phyloP scores from a whole-genome alignment of 2,113 vertebrate species.

The Oryzias melastigma region DNA sequence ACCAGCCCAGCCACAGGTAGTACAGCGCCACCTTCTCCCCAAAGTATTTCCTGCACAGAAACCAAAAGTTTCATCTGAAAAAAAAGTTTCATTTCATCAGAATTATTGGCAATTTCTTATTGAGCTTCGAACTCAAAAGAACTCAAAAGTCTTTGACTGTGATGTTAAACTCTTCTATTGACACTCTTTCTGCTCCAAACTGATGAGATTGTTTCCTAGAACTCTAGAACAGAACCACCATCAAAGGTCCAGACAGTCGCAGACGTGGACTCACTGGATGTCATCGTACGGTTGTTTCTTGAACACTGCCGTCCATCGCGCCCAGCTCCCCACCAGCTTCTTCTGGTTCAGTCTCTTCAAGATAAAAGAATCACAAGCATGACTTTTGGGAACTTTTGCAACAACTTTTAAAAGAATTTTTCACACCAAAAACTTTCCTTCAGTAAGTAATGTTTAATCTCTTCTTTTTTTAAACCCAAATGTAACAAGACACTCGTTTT shows the following conservation, averaged over 20 bases:
- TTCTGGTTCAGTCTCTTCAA: constrained; percentile 57
- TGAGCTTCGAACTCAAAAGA: too few species aligned
- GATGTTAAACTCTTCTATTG: too few species aligned
- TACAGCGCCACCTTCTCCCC: constrained; percentile 93
- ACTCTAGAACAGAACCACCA: background rate
- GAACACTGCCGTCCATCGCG: constrained; percentile 76
- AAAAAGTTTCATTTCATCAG: too few species aligned
- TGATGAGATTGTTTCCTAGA: background rate
- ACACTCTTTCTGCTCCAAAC: background rate
- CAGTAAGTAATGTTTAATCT: too few species aligned
- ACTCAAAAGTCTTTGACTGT: too few species aligned
- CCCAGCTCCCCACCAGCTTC: constrained; percentile 74
- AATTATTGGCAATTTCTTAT: too few species aligned
- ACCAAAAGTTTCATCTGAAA: background rate
- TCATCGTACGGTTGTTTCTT: constrained; percentile 68
- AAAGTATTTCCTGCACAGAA: constrained; percentile 81
- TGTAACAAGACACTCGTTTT: too few species aligned
- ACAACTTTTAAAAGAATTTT: too few species aligned
- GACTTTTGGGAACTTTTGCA: too few species aligned
- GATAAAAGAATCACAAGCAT: background rate
- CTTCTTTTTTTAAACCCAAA: too few species aligned
- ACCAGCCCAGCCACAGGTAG: constrained; percentile 92
- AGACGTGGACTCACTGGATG: constrained; percentile 75
- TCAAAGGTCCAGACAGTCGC: too few species aligned
- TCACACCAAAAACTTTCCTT: too few species aligned